Conservation (phyloP, 2,113 vertebrate genomes). For the Edolisoma coerulescens region DNA sequence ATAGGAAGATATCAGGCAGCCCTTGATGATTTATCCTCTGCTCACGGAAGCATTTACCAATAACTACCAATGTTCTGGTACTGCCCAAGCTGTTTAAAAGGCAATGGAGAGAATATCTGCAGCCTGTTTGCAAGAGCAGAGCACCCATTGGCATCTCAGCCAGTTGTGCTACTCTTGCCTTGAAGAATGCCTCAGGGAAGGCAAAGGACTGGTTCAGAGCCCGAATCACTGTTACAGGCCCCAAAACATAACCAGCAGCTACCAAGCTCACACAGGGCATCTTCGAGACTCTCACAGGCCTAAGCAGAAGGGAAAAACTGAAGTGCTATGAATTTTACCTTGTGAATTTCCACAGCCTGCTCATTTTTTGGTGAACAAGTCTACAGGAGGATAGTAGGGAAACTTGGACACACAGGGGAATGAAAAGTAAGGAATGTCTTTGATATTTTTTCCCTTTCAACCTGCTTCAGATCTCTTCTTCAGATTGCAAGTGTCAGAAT, state of each 20-base stretch:
- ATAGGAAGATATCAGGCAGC: background rate
- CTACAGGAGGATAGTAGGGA: background rate
- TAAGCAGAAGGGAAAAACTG: background rate
- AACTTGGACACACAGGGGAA: background rate
- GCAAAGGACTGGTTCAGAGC: background rate
- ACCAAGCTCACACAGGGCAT: background rate
- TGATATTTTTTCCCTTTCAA: background rate
- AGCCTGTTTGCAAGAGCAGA: background rate
- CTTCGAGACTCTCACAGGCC: background rate
- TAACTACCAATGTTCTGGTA: background rate
- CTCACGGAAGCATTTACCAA: background rate
- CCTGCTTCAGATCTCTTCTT: background rate
- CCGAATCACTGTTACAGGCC: accelerated
- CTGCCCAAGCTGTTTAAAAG: background rate
- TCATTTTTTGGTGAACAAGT: background rate
- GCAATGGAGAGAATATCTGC: background rate
- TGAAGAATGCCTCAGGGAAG: background rate
- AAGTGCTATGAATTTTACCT: background rate
- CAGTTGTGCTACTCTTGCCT: background rate
- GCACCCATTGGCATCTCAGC: background rate
- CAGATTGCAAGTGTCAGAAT: background rate
- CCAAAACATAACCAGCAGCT: background rate
- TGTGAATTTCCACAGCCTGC: accelerated
- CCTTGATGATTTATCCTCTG: background rate
- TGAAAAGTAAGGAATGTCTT: background rate